Percentiles rank a stretch among this genome's conserved stretches.
phyloP scores from a whole-genome alignment of 2,113 vertebrate genomes.

The Lophius piscatorius region DNA sequence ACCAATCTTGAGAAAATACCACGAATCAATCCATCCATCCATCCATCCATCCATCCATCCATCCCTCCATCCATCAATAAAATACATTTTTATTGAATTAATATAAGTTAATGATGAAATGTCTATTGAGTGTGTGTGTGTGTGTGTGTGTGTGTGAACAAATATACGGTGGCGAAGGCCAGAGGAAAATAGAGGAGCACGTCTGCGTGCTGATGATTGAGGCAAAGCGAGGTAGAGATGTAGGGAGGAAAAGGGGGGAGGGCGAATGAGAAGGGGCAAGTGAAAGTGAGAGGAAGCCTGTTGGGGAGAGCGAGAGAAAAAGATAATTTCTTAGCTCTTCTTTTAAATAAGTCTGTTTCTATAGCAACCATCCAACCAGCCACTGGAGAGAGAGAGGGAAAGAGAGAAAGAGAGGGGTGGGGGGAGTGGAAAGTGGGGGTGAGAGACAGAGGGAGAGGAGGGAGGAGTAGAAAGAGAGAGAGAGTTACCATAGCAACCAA shows the following conservation, averaged over 20 bases:
- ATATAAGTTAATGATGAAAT: no score
- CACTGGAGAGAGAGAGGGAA: constrained; percentile 50
- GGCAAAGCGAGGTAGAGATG: constrained; percentile 13
- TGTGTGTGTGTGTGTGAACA: constrained; percentile 25
- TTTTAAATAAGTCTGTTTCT: constrained; percentile 82
- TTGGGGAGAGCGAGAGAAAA: constrained; percentile 55
- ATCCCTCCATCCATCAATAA: no score
- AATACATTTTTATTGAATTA: neutral
- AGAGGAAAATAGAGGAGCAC: constrained; percentile 54
- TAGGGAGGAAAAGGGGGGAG: constrained; percentile 1
- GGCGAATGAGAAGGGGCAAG: constrained; percentile 6
- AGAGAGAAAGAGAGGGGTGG: constrained; percentile 17
- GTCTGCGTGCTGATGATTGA: constrained; percentile 50
- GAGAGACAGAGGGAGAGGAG: constrained; percentile 41
- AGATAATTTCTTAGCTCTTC: constrained; percentile 79
- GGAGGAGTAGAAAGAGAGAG: constrained; percentile 21
- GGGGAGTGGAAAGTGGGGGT: constrained; percentile 58
- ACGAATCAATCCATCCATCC: no score
- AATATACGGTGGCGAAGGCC: no score
- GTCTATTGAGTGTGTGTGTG: constrained; percentile 1
- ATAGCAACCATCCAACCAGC: constrained; percentile 79
- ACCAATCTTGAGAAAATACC: no score
- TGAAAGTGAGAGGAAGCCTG: constrained; percentile 14
- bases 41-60: no score
- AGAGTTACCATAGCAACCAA: constrained; percentile 75